Conservation (phyloP, 2,797 vertebrate genomes). For the Myotis pilosus region DNA sequence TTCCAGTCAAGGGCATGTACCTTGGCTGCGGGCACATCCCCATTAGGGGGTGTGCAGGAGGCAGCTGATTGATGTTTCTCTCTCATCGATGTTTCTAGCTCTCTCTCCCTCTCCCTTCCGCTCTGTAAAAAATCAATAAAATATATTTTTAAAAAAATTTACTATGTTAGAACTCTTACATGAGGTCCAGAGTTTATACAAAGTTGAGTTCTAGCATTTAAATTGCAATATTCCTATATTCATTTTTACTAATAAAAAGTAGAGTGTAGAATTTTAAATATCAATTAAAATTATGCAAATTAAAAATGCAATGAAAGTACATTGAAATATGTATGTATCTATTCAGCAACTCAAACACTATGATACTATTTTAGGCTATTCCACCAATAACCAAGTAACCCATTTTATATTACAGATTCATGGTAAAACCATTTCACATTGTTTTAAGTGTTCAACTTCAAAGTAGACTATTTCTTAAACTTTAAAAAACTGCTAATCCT, state of each 20-base stretch:
- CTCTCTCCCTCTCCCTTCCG: too few species aligned
- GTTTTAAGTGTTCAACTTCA: not conserved
- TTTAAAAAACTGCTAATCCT: not conserved
- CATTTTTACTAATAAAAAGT: not conserved
- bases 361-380: not conserved
- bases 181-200: not conserved
- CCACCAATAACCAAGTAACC: not conserved
- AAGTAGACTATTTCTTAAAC: not conserved
- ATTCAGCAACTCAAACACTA: not conserved
- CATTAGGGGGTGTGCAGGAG: too few species aligned
- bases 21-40: too few species aligned
- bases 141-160: not conserved
- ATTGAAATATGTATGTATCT: not conserved
- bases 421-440: not conserved
- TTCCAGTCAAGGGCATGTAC: too few species aligned
- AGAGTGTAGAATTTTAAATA: not conserved
- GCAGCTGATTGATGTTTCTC: too few species aligned
- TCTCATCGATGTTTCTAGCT: too few species aligned
- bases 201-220: not conserved
- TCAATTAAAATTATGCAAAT: not conserved
- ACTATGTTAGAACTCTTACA: conserved; percentile 6
- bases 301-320: not conserved
- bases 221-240: not conserved
- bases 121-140: too few species aligned
- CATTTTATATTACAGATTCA: not conserved